These are phyloP conservation scores for Lamellibrachia satsuma DNA, from an alignment of 2,888 invertebrate genomes.

Conservation along the genomic window DNA sequence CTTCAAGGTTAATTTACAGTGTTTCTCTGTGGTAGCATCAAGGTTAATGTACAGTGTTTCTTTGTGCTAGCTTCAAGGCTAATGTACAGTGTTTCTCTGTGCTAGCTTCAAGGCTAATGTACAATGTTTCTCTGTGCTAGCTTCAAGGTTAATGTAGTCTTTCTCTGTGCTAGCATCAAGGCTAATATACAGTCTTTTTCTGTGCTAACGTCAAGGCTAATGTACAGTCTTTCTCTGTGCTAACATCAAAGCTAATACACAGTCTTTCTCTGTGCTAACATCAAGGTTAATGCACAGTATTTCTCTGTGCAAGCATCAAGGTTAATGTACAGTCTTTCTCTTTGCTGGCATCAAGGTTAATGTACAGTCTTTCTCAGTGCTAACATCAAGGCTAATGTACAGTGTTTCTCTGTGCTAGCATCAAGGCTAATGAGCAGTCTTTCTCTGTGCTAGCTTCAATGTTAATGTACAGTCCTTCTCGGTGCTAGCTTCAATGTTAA, in stretches of 20 bases:
- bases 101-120: not conserved
- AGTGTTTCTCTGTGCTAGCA: not conserved
- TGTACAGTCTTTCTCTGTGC: too few relatives aligned
- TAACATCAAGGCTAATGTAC: not conserved
- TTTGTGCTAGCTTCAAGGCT: too few relatives aligned
- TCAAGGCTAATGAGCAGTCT: not conserved
- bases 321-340: not conserved
- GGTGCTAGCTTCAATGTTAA: too few relatives aligned
- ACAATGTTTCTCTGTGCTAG: too few relatives aligned
- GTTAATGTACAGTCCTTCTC: too few relatives aligned
- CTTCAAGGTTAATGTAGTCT: too few relatives aligned
- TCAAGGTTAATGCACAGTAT: not conserved
- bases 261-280: not conserved
- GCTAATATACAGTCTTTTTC: too few relatives aligned
- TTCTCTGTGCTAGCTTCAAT: not conserved
- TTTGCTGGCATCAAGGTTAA: not conserved
- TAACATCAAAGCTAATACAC: not conserved
- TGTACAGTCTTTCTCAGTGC: not conserved
- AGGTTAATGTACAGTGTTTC: too few relatives aligned
- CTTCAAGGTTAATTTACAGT: not conserved
- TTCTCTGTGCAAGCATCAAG: not conserved
- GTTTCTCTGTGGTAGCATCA: not conserved
- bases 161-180: too few relatives aligned
- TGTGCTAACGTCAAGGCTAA: too few relatives aligned
- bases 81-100: not conserved